A percentile compares a stretch with the other conserved stretches of the same genome.
Conservation (phyloP, 2,113 vertebrate species). For the Brienomyrus longianalis region DNA sequence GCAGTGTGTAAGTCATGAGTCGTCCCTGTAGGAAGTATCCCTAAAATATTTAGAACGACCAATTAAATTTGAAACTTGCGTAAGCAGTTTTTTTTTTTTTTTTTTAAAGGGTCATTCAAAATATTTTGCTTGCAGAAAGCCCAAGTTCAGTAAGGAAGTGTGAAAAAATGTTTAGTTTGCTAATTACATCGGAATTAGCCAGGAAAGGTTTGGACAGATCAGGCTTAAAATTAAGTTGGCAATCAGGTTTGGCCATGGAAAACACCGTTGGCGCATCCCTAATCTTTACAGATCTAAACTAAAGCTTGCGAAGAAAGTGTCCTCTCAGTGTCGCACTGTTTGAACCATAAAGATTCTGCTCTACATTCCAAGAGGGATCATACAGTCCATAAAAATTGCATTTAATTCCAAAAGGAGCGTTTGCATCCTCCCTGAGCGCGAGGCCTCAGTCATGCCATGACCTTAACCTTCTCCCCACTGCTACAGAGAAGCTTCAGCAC, state of each 20-base stretch:
- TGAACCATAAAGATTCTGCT: background rate
- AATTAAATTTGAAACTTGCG: background rate
- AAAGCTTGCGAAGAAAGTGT: background rate
- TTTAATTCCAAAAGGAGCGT: background rate
- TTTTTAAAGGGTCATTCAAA: background rate
- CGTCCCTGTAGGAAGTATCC: background rate
- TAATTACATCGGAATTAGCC: background rate
- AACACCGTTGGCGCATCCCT: background rate
- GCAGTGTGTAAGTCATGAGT: background rate
- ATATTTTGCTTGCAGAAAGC: background rate
- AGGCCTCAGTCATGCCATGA: background rate
- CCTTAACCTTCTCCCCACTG: too few species aligned
- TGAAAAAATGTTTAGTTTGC: background rate
- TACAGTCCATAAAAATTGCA: background rate
- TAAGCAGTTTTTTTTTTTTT: background rate
- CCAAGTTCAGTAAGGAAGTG: background rate
- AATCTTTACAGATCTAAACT: background rate
- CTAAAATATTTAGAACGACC: background rate
- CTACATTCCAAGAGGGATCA: background rate
- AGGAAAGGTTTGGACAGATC: background rate
- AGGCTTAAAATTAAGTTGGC: background rate
- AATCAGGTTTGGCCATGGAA: background rate
- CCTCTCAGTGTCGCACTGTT: background rate
- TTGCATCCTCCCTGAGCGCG: background rate
- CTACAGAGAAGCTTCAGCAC: background rate